Conservation (phyloP, 2,113 vertebrate species). For the Coregonus clupeaformis region DNA sequence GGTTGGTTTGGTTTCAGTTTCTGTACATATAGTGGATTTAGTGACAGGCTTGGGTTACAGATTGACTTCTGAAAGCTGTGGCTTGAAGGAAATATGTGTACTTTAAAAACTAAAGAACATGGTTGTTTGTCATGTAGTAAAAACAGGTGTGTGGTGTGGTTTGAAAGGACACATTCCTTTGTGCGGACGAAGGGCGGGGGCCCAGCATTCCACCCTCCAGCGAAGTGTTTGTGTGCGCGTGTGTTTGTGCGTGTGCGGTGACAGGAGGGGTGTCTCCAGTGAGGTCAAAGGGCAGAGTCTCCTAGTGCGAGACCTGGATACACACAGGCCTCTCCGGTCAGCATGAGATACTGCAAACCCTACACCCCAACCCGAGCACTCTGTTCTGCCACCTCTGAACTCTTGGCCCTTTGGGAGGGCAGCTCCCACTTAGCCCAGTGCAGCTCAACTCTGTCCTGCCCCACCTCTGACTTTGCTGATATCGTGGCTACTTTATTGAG, state of each 20-base stretch:
- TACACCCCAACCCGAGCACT: too few species aligned
- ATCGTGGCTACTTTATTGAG: too few species aligned
- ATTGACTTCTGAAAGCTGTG: not conserved
- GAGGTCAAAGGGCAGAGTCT: conserved; percentile 49
- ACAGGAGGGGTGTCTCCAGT: conserved; percentile 14
- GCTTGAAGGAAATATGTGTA: not conserved
- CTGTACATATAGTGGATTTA: not conserved
- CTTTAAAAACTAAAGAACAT: not conserved
- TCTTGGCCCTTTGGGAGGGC: too few species aligned
- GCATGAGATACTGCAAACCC: too few species aligned
- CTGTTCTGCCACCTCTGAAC: too few species aligned
- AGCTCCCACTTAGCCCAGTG: too few species aligned
- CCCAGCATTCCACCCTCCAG: conserved; percentile 2
- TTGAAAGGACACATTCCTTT: conserved; percentile 45
- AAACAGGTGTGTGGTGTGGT: conserved; percentile 41
- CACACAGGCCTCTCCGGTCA: not conserved
- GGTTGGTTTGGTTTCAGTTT: not conserved
- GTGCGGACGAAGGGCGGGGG: conserved; percentile 45
- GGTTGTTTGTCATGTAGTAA: conserved; percentile 42
- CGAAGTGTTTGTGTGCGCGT: conserved; percentile 33
- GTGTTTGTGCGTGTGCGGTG: not conserved
- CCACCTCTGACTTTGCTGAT: too few species aligned
- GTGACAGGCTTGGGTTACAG: not conserved
- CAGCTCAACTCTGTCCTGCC: too few species aligned
- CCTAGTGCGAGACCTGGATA: conserved; percentile 31